Base-by-base conservation (phyloP, 2,888 invertebrate species). In the Cactoblastis cactorum region DNA sequence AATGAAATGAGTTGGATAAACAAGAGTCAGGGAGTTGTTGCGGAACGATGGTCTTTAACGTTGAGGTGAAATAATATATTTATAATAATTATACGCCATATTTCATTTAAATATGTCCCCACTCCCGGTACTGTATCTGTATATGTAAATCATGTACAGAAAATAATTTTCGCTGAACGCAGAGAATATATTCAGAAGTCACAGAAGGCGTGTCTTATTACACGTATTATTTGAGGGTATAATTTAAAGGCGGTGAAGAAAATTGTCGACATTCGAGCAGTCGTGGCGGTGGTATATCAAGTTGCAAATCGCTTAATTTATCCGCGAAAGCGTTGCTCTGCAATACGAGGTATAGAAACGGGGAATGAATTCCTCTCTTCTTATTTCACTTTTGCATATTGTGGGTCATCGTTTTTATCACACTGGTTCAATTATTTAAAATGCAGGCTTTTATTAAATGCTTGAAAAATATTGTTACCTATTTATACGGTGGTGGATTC, bases 241-340 rank as follows among this genome's bases (percentile, higher is more conserved):
- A 43, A 28, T 43, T 43, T 15, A 38, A 28, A n/a, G 37, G 37
- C 47, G 37, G 11, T 5, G 37, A 5, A 17, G 47, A 24, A 48
- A 48, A 48, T 48, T n/a, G 24, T 24, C 22, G 47, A 15, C 37
- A 48, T 48, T 35, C 17, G 37, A 24, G 37, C 15, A 17, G 35
- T 6, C 9, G 22, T 33, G 14, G 17, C 12, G 39, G 9, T 6
- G 18, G 24, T 49, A 41, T 33, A 32, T 49, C 41, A 34, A 22
- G 18, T 49, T 34, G 33, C 41, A 41, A 33, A 49, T 49, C 41
- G 41, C 22, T 33, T 49, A 49, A 49, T 43, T 41, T 41, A 33
- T 41, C 14, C 22, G 41, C 39, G 3, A 49, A 49, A 32, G 28
- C 14, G 8, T 39, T 34, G 45, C 33, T 12, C n/a, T 17, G 45